Evolutionary conservation across 2,113 vertebrate species (phyloP), one percentile per base, ranked within the genome.

Genomic region (Megaceryle torquata): DNA sequence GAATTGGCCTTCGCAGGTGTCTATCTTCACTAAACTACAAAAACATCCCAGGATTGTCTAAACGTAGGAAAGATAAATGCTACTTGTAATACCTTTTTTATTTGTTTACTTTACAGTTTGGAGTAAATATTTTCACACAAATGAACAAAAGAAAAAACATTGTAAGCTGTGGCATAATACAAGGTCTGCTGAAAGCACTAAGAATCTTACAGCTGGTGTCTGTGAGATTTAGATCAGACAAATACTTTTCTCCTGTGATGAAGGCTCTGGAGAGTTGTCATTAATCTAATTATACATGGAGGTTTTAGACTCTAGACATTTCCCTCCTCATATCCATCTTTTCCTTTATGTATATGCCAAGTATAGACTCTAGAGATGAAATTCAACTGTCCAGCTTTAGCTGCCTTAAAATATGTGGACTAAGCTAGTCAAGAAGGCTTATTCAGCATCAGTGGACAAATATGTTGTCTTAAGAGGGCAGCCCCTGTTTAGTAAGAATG

Each of bases 271-370:
- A 82, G 60, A 51, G 29, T 60, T 88, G 29, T 93, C 76, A 83
- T 93, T 94, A 95, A 91, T 93, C 76, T 92, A 89, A 92, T 83
- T 92, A 75, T 54, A 78, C 15, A 33, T 75, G 60, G 43, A 75
- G 60, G 31, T 88, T 93, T 28, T 44, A 89, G 29, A 68, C 39
- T 78, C 41, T 90, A 94, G 88, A 75, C 29, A 35, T 54, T 86
- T 83, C 25, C 43, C 25, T 86, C 26, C 76, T 78, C 74, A 88
- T 63, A 95, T 77, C 50, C 68, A 43, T 81, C 46, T 80, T 93
- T 89, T 79, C 2, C 33, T 86, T 94, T 77, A 41, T 65, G 22
- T 65, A 35, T n/a, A 13, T 86, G 60, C 51, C 80, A 88, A 86
- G 28, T 35, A 7, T 5, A 75, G n/a, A 46, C 51, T 86, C 64